Conservation (phyloP, 2,888 invertebrate species). For the Phengaris arion region DNA sequence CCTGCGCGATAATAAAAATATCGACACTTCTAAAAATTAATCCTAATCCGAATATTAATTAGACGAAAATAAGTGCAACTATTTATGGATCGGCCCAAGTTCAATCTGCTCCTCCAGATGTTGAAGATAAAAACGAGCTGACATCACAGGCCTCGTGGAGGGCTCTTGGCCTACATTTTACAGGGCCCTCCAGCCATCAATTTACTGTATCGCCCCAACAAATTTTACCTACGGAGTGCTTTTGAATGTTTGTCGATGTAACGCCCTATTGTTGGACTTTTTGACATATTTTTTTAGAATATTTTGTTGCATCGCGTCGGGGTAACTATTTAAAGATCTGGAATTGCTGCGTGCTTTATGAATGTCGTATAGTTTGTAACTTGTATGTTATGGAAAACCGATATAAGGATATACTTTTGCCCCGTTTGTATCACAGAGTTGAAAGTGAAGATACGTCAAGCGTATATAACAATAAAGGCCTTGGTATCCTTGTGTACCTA, state of each 20-base stretch:
- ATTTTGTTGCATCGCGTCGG: too few species aligned
- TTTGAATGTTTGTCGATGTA: slow-evolving; percentile 41
- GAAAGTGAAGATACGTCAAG: too few species aligned
- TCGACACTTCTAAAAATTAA: neutral
- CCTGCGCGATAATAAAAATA: neutral
- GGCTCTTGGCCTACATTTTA: slow-evolving; percentile 46
- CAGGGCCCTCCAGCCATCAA: slow-evolving; percentile 44
- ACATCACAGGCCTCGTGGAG: slow-evolving; percentile 43
- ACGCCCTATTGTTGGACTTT: slow-evolving; percentile 39
- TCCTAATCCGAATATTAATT: slow-evolving; percentile 30
- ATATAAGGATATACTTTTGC: too few species aligned
- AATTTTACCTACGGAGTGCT: slow-evolving; percentile 44
- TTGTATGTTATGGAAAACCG: too few species aligned
- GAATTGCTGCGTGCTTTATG: too few species aligned
- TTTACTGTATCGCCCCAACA: slow-evolving; percentile 45
- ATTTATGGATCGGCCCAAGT: slow-evolving; percentile 42
- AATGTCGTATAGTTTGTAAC: too few species aligned
- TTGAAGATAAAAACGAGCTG: slow-evolving; percentile 47
- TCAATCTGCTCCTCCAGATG: slow-evolving; percentile 41
- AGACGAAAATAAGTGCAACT: slow-evolving; percentile 42
- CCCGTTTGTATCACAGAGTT: too few species aligned
- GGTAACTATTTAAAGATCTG: too few species aligned
- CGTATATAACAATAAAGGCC: too few species aligned
- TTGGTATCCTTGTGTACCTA: neutral
- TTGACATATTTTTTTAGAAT: slow-evolving; percentile 7